These are phyloP conservation scores for Aplodontia rufa DNA, from an alignment of 2,113 vertebrate genomes.

Conservation along the genomic window DNA sequence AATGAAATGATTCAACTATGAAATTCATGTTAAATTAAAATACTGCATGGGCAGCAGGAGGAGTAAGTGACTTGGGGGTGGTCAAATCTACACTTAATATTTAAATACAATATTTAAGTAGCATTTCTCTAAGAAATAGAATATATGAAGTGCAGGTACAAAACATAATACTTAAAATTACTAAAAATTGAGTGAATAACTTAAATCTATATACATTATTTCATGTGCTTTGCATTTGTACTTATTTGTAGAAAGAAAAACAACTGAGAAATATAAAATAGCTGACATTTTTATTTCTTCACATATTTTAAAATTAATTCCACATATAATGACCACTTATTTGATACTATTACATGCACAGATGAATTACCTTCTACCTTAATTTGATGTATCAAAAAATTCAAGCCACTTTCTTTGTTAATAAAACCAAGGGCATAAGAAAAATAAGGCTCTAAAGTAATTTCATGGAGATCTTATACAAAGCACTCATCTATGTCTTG, in stretches of 20 bases:
- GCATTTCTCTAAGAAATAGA: constrained; percentile 76
- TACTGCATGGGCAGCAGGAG: neutral
- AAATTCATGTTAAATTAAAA: constrained; percentile 72
- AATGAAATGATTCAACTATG: constrained; percentile 74
- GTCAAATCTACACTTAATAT: constrained; percentile 69
- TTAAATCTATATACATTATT: constrained; percentile 45
- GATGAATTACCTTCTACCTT: neutral
- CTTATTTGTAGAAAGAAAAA: constrained; percentile 60
- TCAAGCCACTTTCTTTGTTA: neutral
- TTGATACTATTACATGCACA: neutral
- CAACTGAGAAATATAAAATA: neutral
- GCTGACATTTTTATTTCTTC: neutral
- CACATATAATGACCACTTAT: neutral
- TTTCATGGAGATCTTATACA: neutral
- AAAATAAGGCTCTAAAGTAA: constrained; percentile 12
- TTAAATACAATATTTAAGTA: constrained; percentile 55
- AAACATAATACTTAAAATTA: constrained; percentile 70
- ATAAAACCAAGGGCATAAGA: neutral
- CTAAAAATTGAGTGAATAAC: constrained; percentile 64
- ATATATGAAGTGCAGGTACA: constrained; percentile 60
- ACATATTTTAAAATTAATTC: constrained; percentile 31
- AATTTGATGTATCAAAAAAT: neutral
- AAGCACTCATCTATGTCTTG: neutral
- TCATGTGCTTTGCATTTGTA: constrained; percentile 43
- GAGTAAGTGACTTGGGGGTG: neutral